phyloP scores from a whole-genome alignment of 35 echinoderm and acorn worm species.

The Diadema setosum region DNA sequence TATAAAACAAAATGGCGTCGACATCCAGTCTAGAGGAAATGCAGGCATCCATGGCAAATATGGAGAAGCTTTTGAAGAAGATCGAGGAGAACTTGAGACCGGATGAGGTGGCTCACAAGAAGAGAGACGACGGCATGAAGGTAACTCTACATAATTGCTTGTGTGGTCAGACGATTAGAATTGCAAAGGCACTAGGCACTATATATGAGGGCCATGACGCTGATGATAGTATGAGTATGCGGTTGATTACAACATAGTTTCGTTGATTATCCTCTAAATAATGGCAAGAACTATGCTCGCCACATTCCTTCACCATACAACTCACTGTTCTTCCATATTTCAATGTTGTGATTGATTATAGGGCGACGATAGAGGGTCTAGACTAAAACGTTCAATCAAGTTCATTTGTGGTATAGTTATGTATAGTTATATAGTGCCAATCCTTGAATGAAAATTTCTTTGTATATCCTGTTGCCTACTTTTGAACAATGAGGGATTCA shows the following conservation, averaged over 20 bases:
- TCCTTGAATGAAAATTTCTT: no score
- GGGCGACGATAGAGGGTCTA: no score
- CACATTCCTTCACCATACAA: not conserved
- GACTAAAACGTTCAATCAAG: no score
- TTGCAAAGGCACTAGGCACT: not conserved
- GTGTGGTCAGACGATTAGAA: not conserved
- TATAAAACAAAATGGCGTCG: not conserved
- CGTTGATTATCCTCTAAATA: not conserved
- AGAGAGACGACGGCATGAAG: not conserved
- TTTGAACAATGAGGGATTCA: no score
- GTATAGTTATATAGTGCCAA: no score
- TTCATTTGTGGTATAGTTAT: no score
- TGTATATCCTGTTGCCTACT: no score
- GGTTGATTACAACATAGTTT: not conserved
- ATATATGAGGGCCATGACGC: no score
- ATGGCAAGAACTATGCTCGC: not conserved
- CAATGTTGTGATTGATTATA: no score
- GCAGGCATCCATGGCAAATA: not conserved
- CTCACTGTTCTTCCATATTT: not conserved
- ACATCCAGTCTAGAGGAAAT: not conserved
- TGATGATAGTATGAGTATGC: not conserved
- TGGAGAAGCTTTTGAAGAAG: not conserved
- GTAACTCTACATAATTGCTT: no score
- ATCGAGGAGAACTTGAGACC: not conserved
- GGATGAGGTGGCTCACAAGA: conserved; percentile 17